Base-by-base conservation (phyloP, 2,797 vertebrate species). In the Dermochelys coriacea region DNA sequence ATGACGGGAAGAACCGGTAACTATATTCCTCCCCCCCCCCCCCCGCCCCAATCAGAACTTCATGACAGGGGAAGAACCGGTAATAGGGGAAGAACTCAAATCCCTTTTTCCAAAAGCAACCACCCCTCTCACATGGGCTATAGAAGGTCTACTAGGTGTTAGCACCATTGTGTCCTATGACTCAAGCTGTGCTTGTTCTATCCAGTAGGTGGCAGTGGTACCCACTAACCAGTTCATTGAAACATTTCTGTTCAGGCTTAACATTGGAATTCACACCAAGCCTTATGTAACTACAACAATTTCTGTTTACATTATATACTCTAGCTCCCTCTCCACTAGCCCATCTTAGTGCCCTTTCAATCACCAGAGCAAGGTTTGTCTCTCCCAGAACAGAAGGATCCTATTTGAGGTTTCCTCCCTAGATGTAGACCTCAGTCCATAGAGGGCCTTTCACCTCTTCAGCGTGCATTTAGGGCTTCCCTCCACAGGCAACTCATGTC, bases 161-260 rank as follows among this genome's bases (percentile, higher is more conserved):
- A 68, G 64, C 64, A 12, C 10, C 9, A 37, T 37, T 68, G 61
- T 8, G 64, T 68, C 64, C 47, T 74, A 45, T 37, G 47, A 25
- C 61, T 74, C 47, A 68, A 25, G 57, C 37, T 14, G 41, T 68
- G 49, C 14, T 59, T 71, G 55, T 87, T 85, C 77, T n/a, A 16
- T 12, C 27, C 0, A 0, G 1, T 25, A 3, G 4, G 25, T 41
- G 37, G 41, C 61, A 51, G 34, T 10, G 31, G 61, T 55, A 64
- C 57, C 16, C 57, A 84, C 31, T 57, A 50, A 78, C 18, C 82
- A 89, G 77, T 83, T 90, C 27, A 34, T 47, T 29, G 37, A 68
- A 86, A 51, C 50, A 88, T 59, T 80, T 82, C 29, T 86, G 55
- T 21, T 84, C 45, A 68, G n/a, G 19, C 8, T 68, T 68, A 79